These are phyloP conservation scores for Prenolepis imparis DNA, from an alignment of 2,888 invertebrate genomes.

Conservation along the genomic window DNA sequence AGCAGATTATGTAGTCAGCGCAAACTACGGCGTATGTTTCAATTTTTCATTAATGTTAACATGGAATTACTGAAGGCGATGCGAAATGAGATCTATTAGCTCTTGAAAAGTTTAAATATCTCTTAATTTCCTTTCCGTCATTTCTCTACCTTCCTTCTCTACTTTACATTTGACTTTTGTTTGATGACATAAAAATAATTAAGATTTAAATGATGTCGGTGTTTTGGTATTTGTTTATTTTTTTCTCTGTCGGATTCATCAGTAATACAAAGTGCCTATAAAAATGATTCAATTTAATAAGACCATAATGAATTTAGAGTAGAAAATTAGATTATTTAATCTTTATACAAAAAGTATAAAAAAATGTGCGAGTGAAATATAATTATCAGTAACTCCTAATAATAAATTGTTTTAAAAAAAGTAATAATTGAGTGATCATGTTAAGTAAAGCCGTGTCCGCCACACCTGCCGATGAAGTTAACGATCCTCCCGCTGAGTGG, in stretches of 20 bases:
- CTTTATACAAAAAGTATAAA: not conserved
- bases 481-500: conserved; percentile 36
- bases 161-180: not conserved
- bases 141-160: not conserved
- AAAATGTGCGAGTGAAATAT: not conserved
- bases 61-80: conserved; percentile 57
- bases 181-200: not conserved
- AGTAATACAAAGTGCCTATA: not conserved
- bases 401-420: not conserved
- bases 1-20: conserved; percentile 60
- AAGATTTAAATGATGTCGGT: not conserved
- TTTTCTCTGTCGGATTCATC: not conserved
- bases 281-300: not conserved
- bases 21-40: conserved; percentile 56
- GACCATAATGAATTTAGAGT: too few species aligned
- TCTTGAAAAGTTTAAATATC: not conserved
- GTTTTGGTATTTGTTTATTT: conserved; percentile 15
- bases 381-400: not conserved
- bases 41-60: conserved; percentile 61
- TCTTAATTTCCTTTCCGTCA: not conserved
- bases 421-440: not conserved
- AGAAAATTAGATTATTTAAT: not conserved
- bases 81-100: not conserved
- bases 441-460: conserved; percentile 24
- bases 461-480: conserved; percentile 38